Percentiles rank a stretch among this genome's conserved stretches.
These are phyloP conservation scores for Saimiri boliviensis DNA, from an alignment of 2,113 vertebrate genomes.

Conservation along the genomic window DNA sequence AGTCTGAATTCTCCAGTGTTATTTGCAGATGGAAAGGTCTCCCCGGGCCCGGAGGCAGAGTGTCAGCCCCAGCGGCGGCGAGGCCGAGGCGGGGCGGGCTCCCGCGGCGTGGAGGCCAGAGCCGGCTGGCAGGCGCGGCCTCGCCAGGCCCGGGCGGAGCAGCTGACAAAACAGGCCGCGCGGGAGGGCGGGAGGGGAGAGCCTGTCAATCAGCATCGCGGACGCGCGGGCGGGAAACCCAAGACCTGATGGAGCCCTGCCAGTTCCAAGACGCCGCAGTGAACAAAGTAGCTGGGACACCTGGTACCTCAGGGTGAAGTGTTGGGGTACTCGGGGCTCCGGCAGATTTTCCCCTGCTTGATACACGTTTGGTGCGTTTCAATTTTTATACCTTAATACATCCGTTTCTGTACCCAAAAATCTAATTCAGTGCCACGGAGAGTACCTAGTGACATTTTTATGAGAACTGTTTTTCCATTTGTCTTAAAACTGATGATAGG, in stretches of 20 bases:
- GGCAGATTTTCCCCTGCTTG: neutral
- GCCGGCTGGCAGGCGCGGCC: slow-evolving; percentile 9
- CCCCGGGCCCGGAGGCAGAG: slow-evolving; percentile 47
- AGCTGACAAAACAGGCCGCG: slow-evolving; percentile 85
- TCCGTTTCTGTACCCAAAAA: neutral
- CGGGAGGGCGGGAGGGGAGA: slow-evolving; percentile 5
- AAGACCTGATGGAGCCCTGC: slow-evolving; percentile 69
- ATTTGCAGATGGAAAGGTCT: slow-evolving; percentile 64
- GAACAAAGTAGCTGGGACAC: neutral
- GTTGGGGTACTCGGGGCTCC: rapidly evolving
- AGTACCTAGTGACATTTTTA: neutral
- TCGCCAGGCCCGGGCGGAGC: slow-evolving; percentile 36
- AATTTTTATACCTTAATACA: neutral
- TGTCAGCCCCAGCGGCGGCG: rapidly evolving
- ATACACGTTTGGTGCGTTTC: neutral
- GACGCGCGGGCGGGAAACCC: slow-evolving; percentile 59
- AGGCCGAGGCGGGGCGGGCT: slow-evolving; percentile 47
- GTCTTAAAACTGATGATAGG: neutral
- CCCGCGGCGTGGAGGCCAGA: neutral
- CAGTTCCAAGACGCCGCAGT: slow-evolving; percentile 24
- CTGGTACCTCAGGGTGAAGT: rapidly evolving
- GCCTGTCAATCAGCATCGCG: slow-evolving; percentile 79
- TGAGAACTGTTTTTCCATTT: neutral
- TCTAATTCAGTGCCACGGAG: neutral
- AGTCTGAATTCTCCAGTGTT: slow-evolving; percentile 70